These are phyloP conservation scores for Peucedramus taeniatus DNA, from an alignment of 2,113 vertebrate genomes.

Conservation along the genomic window DNA sequence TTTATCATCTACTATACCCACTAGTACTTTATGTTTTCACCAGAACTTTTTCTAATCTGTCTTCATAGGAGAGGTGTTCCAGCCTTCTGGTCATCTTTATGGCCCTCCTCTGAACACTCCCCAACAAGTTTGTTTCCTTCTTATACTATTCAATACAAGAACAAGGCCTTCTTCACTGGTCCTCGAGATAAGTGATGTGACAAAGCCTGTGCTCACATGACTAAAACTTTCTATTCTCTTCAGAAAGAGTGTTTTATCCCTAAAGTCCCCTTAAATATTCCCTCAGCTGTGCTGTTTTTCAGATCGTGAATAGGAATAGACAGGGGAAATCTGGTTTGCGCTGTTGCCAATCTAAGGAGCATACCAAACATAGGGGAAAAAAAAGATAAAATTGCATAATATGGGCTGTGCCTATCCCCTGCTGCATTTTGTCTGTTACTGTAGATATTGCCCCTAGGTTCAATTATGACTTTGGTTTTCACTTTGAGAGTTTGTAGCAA, in stretches of 20 bases:
- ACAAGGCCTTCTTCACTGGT: neutral
- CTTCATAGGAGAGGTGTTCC: neutral
- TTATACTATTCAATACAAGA: neutral
- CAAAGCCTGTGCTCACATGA: neutral
- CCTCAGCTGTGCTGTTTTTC: neutral
- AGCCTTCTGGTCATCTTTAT: neutral
- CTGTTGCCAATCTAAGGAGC: neutral
- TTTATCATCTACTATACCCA: neutral
- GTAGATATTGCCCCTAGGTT: neutral
- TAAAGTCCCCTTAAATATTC: neutral
- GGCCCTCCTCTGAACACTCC: neutral
- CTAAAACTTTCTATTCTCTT: neutral
- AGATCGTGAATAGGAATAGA: neutral
- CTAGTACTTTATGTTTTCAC: neutral
- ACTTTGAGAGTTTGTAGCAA: neutral
- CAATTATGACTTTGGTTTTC: neutral
- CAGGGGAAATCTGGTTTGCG: neutral
- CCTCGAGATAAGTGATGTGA: fast-evolving
- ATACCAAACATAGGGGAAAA: neutral
- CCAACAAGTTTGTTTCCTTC: neutral
- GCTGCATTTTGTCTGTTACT: neutral
- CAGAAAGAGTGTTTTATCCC: neutral
- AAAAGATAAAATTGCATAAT: neutral
- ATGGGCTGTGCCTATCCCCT: neutral
- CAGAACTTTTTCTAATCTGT: neutral